phyloP scores from a whole-genome alignment of 1,140 invertebrate genomes.

The Drosophila tani region DNA sequence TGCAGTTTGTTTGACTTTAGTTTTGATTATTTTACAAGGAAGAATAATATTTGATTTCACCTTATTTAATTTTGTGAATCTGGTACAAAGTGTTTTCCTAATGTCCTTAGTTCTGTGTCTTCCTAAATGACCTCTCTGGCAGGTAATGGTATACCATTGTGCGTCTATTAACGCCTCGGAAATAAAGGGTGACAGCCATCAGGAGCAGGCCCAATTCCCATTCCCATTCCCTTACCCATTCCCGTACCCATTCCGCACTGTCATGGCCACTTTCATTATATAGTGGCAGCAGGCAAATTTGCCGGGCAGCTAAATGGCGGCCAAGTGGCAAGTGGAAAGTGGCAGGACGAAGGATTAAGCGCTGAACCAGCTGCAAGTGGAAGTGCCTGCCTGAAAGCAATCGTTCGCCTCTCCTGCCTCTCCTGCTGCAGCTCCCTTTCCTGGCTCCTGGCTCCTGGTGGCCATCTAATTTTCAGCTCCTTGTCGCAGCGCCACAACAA shows the following conservation, averaged over 20 bases:
- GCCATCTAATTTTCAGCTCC: slow-evolving; percentile 65
- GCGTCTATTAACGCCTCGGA: slow-evolving; percentile 12
- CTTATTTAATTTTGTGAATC: not conserved
- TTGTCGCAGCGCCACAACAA: slow-evolving; percentile 53
- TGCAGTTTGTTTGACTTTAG: no score
- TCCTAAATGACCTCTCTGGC: slow-evolving; percentile 1
- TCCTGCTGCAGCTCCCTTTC: not conserved
- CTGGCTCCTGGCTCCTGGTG: not conserved
- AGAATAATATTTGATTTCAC: no score
- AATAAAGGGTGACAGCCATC: slow-evolving; percentile 18
- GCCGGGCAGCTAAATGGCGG: slow-evolving; percentile 49
- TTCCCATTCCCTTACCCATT: not conserved
- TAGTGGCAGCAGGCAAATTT: slow-evolving; percentile 35
- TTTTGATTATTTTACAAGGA: no score
- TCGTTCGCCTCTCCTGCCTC: not conserved
- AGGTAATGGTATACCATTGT: not conserved
- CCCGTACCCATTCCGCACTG: not conserved
- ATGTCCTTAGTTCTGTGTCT: not conserved
- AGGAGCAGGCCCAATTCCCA: slow-evolving; percentile 7
- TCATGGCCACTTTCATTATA: slow-evolving; percentile 39
- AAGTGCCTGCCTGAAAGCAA: slow-evolving; percentile 24
- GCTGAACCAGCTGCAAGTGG: slow-evolving; percentile 15
- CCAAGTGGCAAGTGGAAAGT: slow-evolving; percentile 31
- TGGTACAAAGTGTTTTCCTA: not conserved
- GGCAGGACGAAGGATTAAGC: slow-evolving; percentile 34